Percentiles rank a stretch among this genome's conserved stretches.
phyloP scores from a whole-genome alignment of 2,888 invertebrate species.

The Mesoligia furuncula region DNA sequence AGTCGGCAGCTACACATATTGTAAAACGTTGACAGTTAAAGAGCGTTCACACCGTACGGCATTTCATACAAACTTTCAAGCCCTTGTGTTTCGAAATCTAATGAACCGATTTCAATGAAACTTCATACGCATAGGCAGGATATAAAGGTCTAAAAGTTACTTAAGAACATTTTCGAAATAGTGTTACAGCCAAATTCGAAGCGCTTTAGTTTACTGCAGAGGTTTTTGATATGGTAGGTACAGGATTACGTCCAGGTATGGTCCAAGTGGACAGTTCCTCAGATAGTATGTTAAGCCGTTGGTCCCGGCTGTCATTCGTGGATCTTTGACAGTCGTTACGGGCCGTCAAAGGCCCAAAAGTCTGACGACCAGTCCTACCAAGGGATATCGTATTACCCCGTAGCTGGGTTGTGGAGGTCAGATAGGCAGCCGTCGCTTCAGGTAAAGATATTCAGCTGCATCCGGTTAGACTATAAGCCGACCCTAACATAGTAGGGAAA shows the following conservation, averaged over 20 bases:
- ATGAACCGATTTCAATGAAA: too few species aligned
- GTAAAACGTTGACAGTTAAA: slow-evolving; percentile 13
- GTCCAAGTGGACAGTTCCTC: too few species aligned
- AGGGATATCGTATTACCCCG: not conserved
- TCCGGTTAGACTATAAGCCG: too few species aligned
- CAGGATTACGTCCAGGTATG: too few species aligned
- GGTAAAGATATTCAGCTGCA: not conserved
- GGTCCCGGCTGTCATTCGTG: not conserved
- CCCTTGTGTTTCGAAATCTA: too few species aligned
- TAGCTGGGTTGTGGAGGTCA: not conserved
- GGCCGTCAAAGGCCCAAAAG: not conserved
- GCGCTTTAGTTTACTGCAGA: slow-evolving; percentile 5
- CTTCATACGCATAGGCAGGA: too few species aligned
- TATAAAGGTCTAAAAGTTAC: too few species aligned
- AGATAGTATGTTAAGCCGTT: not conserved
- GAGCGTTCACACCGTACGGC: too few species aligned
- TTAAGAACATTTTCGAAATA: too few species aligned
- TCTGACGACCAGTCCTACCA: not conserved
- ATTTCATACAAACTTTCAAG: too few species aligned
- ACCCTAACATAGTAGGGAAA: too few species aligned
- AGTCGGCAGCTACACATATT: slow-evolving; percentile 5
- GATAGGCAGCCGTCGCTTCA: not conserved
- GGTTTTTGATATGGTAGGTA: too few species aligned
- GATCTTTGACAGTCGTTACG: not conserved
- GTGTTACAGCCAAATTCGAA: not conserved